Evolutionary conservation across 1,140 invertebrate genomes (phyloP).

Genomic region (Acromyrmex charruanus): DNA sequence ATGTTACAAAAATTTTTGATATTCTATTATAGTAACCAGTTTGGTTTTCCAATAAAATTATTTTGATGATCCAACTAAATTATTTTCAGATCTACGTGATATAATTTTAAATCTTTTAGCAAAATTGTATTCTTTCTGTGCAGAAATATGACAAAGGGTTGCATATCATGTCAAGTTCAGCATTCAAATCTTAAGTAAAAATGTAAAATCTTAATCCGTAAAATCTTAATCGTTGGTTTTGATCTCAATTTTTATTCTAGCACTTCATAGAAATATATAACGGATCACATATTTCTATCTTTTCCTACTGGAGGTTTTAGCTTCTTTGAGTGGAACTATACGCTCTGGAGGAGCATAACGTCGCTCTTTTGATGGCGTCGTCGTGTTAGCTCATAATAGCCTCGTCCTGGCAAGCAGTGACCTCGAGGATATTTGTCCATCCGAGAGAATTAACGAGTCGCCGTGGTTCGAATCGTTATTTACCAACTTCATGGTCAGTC

Average conservation of each 20-base stretch:
- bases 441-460: slow-evolving; percentile 43
- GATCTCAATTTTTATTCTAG: not conserved
- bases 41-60: too few species aligned
- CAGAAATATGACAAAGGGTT: not conserved
- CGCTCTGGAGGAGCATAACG: not conserved
- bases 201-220: not conserved
- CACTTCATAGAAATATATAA: not conserved
- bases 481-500: slow-evolving; percentile 43
- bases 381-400: slow-evolving; percentile 7
- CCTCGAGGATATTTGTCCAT: slow-evolving; percentile 34
- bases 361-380: slow-evolving; percentile 8
- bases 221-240: not conserved
- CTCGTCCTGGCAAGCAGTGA: not conserved
- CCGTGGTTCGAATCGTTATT: slow-evolving; percentile 62
- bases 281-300: not conserved
- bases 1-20: too few species aligned
- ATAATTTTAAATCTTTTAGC: too few species aligned
- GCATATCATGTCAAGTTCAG: too few species aligned
- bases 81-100: too few species aligned
- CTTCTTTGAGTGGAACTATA: not conserved
- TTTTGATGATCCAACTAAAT: too few species aligned
- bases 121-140: too few species aligned
- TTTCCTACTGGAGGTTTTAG: not conserved
- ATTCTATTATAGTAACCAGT: too few species aligned
- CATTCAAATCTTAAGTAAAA: not conserved